phyloP scores from a whole-genome alignment of 2,888 invertebrate species.

The Bombylius discolor region DNA sequence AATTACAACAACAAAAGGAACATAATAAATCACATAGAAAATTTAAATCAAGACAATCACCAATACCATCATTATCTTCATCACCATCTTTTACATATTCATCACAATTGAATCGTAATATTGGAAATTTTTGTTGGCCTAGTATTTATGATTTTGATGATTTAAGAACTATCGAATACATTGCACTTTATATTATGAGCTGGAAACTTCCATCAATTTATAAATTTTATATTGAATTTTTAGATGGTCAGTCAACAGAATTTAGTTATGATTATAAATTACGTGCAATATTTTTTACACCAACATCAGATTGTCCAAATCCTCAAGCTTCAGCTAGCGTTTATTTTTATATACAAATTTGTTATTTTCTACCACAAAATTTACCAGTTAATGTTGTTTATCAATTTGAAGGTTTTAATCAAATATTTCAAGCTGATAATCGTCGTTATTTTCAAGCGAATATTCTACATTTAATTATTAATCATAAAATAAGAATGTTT shows the following conservation, averaged over 20 bases:
- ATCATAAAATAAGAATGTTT: too few relatives aligned
- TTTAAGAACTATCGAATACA: not conserved
- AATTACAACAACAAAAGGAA: too few relatives aligned
- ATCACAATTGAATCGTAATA: not conserved
- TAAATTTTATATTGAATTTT: too few relatives aligned
- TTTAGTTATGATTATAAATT: conserved; percentile 23
- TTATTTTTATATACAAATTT: conserved; percentile 32
- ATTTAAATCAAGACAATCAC: too few relatives aligned
- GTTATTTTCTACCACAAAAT: not conserved
- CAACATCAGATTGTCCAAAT: conserved; percentile 34
- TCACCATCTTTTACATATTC: too few relatives aligned
- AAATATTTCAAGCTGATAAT: conserved; percentile 4
- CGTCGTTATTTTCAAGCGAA: not conserved
- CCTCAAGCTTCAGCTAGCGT: conserved; percentile 38
- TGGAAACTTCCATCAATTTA: not conserved
- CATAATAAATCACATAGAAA: too few relatives aligned
- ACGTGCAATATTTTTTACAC: conserved; percentile 35
- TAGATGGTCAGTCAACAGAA: too few relatives aligned
- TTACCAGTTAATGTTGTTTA: conserved; percentile 8
- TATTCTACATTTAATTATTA: too few relatives aligned
- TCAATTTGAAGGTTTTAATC: conserved; percentile 10
- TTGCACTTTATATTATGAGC: not conserved
- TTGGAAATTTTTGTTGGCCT: not conserved
- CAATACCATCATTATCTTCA: too few relatives aligned
- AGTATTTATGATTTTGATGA: not conserved